These are phyloP conservation scores for Platygyra sinensis DNA, from an alignment of 64 coral and sea anemone genomes.

Conservation along the genomic window DNA sequence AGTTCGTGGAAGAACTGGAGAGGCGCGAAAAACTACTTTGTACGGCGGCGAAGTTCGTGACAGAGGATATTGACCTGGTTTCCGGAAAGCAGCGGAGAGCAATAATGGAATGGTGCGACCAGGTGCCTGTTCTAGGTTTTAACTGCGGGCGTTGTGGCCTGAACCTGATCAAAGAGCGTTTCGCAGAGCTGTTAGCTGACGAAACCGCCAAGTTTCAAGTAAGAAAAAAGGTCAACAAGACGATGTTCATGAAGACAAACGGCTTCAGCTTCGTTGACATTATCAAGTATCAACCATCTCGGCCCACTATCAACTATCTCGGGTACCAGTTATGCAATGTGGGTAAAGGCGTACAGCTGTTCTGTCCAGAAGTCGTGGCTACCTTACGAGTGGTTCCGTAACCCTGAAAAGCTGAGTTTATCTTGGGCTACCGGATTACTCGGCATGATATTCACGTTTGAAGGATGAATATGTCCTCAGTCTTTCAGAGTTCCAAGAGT, in stretches of 20 bases:
- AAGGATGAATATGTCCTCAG: too few relatives aligned
- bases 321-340: not conserved
- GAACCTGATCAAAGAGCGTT: constrained; percentile 25
- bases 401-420: too few relatives aligned
- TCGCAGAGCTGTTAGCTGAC: not conserved
- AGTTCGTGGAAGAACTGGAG: too few relatives aligned
- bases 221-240: not conserved
- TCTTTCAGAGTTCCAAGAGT: too few relatives aligned
- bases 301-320: not conserved
- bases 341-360: too few relatives aligned
- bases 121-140: constrained; percentile 26
- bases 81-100: not conserved
- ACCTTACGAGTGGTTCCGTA: too few relatives aligned
- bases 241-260: not conserved
- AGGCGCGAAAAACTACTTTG: too few relatives aligned
- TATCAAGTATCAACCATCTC: not conserved
- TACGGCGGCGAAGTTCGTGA: too few relatives aligned
- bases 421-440: too few relatives aligned
- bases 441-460: too few relatives aligned
- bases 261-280: constrained; percentile 22
- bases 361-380: too few relatives aligned
- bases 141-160: constrained; percentile 30
- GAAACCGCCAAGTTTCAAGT: not conserved
- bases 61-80: not conserved
- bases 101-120: constrained; percentile 23